Base-by-base conservation (phyloP, 2,888 invertebrate species). In the Dioctria rufipes region DNA sequence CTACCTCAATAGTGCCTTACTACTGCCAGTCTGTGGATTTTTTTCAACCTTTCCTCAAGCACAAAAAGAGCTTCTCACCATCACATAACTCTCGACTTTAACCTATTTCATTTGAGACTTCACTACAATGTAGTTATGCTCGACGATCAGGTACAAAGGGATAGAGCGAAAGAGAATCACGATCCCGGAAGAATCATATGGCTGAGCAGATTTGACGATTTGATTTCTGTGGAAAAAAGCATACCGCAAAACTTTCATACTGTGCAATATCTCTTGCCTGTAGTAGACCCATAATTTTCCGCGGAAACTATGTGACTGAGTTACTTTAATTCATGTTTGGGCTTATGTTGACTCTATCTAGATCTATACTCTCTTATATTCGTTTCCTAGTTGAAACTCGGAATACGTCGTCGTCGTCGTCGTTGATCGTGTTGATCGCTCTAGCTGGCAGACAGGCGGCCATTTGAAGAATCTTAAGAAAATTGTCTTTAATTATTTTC, bases 111-210 rank as follows among this genome's bases (percentile, higher is more conserved):
- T 25, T 25, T 25, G 25, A 25, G 25, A 11, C 8, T 39, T 39
- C 37, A 40, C 75, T 75, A 79, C 79, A 67, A 81, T 78, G 78
- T 73, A 80, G 80, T 81, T 80, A 69, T 67, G 80, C 60, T 60
- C 81, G 75, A 69, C 80, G 82, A 73, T 82, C 80, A 80, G 79
- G 80, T 82, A 81, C 80, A 66, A 81, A 83, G 84, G 84, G 84
- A 85, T 84, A 81, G 85, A 87, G 85, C 79, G 51, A 84, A 84
- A 83, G 84, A 86, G 86, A 87, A 87, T 87, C 87, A 87, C 87
- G 87, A 87, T 87, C 87, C 87, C 88, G 87, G 87, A 87, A 87
- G 87, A 86, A 84, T 85, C 84, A 84, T 83, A 84, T 84, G 83
- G 82, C 82, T 78, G 65, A 78, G 78, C 65, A 78, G 78, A 78